Evolutionary conservation across 1,140 invertebrate genomes (phyloP).

Genomic region (Batillaria attramentaria): DNA sequence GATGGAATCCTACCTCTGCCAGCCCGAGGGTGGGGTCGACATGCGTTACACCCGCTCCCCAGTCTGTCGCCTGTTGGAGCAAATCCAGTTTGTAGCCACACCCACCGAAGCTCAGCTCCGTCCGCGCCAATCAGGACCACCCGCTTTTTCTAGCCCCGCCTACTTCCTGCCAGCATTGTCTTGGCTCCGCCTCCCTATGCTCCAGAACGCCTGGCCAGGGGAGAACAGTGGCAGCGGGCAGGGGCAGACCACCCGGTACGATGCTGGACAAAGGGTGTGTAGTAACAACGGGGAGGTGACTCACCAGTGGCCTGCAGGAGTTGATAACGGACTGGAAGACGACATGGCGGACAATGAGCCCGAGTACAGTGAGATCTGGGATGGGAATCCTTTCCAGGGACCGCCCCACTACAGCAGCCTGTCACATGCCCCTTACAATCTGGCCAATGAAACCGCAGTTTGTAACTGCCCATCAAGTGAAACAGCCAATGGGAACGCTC

Average conservation of each 20-base stretch:
- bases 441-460: background rate
- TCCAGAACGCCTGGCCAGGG: conserved; percentile 19
- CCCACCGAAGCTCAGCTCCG: conserved; percentile 13
- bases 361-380: conserved; percentile 28
- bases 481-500: background rate
- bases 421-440: background rate
- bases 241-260: conserved; percentile 11
- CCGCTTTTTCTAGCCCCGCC: conserved; percentile 25
- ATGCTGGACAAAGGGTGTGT: background rate
- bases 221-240: background rate
- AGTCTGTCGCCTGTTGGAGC: conserved; percentile 31
- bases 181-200: conserved; percentile 26
- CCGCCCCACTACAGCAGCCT: conserved; percentile 3
- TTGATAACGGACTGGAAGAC: background rate
- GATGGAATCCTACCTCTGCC: background rate
- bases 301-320: conserved; percentile 10
- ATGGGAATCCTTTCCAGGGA: too few species aligned
- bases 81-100: conserved; percentile 31
- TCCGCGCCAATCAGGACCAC: conserved; percentile 10
- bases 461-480: background rate
- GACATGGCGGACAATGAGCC: background rate
- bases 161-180: conserved; percentile 31
- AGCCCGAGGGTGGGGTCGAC: background rate
- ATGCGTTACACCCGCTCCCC: conserved; percentile 23
- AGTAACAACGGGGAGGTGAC: conserved; percentile 17